Percentiles rank a stretch among this genome's conserved stretches.
Evolutionary conservation across 2,888 invertebrate genomes (phyloP).

Genomic region (Branchipolynoe longqiensis): DNA sequence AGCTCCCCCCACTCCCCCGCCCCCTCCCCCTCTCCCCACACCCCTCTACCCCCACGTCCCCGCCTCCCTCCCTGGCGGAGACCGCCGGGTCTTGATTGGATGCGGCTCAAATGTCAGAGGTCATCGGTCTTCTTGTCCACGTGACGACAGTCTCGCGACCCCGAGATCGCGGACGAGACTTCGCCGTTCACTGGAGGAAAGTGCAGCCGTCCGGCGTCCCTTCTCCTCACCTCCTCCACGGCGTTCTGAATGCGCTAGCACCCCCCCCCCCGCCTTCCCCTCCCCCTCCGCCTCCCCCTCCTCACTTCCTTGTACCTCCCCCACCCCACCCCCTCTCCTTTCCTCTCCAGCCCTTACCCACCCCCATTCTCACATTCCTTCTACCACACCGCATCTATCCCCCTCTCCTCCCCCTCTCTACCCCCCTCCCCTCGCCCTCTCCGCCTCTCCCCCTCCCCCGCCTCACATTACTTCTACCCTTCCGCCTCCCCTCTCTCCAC

Average conservation of each 20-base stretch:
- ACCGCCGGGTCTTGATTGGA: conserved; percentile 6
- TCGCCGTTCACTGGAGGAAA: no score
- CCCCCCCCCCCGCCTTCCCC: background rate
- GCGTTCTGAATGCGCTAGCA: background rate
- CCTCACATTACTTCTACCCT: background rate
- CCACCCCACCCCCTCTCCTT: no score
- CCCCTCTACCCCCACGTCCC: background rate
- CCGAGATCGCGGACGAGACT: background rate
- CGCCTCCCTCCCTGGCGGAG: background rate
- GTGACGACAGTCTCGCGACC: background rate
- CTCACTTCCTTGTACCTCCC: background rate
- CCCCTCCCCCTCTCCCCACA: background rate
- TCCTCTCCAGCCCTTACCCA: no score
- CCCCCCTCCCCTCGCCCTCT: no score
- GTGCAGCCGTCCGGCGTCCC: background rate
- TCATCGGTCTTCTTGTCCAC: background rate
- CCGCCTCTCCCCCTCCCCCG: background rate
- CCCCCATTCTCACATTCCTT: no score
- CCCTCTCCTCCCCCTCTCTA: no score
- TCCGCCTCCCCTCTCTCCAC: background rate
- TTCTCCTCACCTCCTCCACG: background rate
- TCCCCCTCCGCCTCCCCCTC: background rate
- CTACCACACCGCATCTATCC: no score
- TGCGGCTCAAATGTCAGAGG: background rate
- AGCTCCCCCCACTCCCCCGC: no score